These are phyloP conservation scores for Netelia melanura DNA, from an alignment of 2,888 invertebrate genomes.

Conservation along the genomic window DNA sequence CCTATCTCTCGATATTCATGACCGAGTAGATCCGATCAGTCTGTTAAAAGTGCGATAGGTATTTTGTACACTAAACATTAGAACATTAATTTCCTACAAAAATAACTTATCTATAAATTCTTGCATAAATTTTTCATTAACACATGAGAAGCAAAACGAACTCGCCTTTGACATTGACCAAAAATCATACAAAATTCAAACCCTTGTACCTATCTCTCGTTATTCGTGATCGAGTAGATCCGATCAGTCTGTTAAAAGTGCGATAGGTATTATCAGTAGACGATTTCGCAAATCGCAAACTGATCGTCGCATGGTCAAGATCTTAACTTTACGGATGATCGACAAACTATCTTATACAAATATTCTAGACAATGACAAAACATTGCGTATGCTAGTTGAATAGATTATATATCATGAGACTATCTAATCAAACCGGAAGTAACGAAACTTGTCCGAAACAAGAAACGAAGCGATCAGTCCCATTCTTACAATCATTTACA, in stretches of 20 bases:
- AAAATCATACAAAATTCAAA: background rate
- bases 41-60: background rate
- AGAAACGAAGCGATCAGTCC: background rate
- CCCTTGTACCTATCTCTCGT: background rate
- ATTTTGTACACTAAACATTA: background rate
- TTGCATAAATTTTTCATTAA: background rate
- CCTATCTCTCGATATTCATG: background rate
- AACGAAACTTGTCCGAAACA: background rate
- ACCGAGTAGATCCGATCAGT: background rate
- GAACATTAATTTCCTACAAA: no score
- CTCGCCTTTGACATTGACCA: background rate
- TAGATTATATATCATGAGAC: background rate
- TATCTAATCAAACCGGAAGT: background rate
- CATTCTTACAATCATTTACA: background rate
- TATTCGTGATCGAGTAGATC: background rate
- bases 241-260: background rate
- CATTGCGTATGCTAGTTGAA: background rate
- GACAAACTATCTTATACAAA: background rate
- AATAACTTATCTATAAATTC: no score
- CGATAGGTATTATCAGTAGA: slow-evolving; percentile 5
- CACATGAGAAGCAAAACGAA: background rate
- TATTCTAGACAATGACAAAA: background rate
- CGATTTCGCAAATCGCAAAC: background rate
- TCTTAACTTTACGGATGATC: background rate
- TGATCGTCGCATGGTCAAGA: background rate